Evolutionary conservation across 2,797 vertebrate genomes (phyloP), one percentile per base, ranked within the genome.

Genomic region (Nasua narica): DNA sequence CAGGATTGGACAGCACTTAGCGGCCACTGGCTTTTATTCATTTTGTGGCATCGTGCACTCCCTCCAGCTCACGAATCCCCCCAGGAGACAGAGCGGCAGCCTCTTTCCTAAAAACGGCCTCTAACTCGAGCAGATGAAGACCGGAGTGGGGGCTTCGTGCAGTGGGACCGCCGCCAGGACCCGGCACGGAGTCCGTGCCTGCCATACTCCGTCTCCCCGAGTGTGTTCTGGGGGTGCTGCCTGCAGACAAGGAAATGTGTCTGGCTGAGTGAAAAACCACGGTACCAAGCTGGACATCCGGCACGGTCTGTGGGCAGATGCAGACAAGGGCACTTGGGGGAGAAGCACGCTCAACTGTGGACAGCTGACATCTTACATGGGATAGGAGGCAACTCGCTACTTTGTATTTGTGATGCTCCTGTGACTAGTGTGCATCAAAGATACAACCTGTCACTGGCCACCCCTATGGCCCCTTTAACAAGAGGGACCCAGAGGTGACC

Each of bases 141-240:
- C 0, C 0, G 48, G 48, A 2, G 3, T 1, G 18, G 46, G 37
- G n/a, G 37, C 54, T 46, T 5, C 2, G 7, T 0, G 0, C 46
- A 7, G 15, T 2, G 3, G 25, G 40, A 32, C n/a, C 0, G 2
- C 37, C 60, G 65, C 29, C n/a, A 12, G 37, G 25, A n/a, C 40
- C 16, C 1, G 25, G 13, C 43, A 70, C 60, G n/a, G 43, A 29
- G 27, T 4, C 3, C 0, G 16, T 12, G 60, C 23, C 7, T 2
- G 1, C 13, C 50, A 1, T 2, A 35, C 15, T 11, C 43, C 25
- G 3, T 21, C 3, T 27, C 46, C 46, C 21, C 46, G 3, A 46
- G 7, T 70, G 35, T 27, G 19, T 35, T 62, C 62, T 16, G 32
- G 83, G 40, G 32, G 7, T 7, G 40, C 67, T 3, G 2, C 52